Conservation (phyloP, 2,888 invertebrate genomes). For the Acrobasis suavella region DNA sequence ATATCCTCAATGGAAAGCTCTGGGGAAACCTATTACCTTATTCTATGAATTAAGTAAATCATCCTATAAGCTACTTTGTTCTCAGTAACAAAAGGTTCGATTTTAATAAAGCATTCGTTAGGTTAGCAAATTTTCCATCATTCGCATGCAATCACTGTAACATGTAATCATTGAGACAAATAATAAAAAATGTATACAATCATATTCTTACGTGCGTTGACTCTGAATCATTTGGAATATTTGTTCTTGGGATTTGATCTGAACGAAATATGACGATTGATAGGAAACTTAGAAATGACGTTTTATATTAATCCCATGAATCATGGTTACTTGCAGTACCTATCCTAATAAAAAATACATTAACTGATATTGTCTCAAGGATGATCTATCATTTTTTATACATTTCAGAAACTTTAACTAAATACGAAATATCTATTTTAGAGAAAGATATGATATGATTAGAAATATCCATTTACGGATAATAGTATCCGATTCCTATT, state of each 20-base stretch:
- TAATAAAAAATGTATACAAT: slow-evolving; percentile 1
- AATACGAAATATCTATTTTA: too few relatives aligned
- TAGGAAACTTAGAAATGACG: not conserved
- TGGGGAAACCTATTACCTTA: slow-evolving; percentile 23
- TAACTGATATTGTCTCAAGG: too few relatives aligned
- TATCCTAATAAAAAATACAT: too few relatives aligned
- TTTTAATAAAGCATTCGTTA: not conserved
- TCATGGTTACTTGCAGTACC: too few relatives aligned
- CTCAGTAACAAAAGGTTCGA: not conserved
- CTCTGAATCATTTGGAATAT: not conserved
- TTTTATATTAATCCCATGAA: not conserved
- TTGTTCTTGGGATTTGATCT: not conserved
- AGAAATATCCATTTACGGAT: too few relatives aligned
- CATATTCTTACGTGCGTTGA: slow-evolving; percentile 14
- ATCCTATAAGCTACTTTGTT: not conserved
- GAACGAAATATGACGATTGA: not conserved
- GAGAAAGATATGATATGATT: too few relatives aligned
- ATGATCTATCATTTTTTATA: too few relatives aligned
- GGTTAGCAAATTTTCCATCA: not conserved
- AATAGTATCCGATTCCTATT: too few relatives aligned
- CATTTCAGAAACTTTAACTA: too few relatives aligned
- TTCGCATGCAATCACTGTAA: slow-evolving; percentile 2
- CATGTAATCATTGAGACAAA: slow-evolving; percentile 5
- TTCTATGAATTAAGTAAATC: slow-evolving; percentile 1
- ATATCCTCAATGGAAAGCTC: slow-evolving; percentile 39